These are phyloP conservation scores for Aramus guarauna DNA, from an alignment of 2,113 vertebrate species.

Conservation along the genomic window DNA sequence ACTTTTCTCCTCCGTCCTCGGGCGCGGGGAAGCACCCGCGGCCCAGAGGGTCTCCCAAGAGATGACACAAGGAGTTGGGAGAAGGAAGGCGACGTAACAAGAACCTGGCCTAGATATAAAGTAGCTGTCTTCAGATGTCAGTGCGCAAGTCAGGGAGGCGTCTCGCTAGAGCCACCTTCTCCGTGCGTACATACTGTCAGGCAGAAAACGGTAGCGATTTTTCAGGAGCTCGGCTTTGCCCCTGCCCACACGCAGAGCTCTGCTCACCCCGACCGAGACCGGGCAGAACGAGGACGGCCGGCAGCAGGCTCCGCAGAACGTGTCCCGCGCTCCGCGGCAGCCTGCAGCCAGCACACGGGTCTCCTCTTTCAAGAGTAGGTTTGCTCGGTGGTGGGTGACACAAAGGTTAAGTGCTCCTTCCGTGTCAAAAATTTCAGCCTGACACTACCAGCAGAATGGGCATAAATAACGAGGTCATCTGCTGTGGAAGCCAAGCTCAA, in stretches of 20 bases:
- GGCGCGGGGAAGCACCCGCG: no score
- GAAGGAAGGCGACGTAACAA: background rate
- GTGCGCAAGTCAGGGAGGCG: rapidly evolving
- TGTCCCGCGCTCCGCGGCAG: rapidly evolving
- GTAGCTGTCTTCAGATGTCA: background rate
- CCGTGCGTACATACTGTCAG: rapidly evolving
- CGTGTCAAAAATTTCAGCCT: background rate
- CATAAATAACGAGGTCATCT: background rate
- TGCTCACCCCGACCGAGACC: background rate
- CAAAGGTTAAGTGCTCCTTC: background rate
- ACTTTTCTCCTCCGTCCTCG: no score
- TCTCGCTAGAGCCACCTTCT: background rate
- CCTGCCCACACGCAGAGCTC: background rate
- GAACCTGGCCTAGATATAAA: rapidly evolving
- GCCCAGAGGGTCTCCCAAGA: background rate
- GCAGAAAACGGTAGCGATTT: background rate
- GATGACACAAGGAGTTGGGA: rapidly evolving
- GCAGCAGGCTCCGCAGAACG: background rate
- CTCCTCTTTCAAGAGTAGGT: background rate
- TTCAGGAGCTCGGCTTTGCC: background rate
- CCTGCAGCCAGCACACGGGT: background rate
- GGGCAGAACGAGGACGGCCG: no score
- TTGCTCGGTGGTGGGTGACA: background rate
- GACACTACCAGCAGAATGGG: background rate
- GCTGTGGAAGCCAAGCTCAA: background rate